These are phyloP conservation scores for Scomber colias DNA, from an alignment of 2,113 vertebrate species.

Conservation along the genomic window DNA sequence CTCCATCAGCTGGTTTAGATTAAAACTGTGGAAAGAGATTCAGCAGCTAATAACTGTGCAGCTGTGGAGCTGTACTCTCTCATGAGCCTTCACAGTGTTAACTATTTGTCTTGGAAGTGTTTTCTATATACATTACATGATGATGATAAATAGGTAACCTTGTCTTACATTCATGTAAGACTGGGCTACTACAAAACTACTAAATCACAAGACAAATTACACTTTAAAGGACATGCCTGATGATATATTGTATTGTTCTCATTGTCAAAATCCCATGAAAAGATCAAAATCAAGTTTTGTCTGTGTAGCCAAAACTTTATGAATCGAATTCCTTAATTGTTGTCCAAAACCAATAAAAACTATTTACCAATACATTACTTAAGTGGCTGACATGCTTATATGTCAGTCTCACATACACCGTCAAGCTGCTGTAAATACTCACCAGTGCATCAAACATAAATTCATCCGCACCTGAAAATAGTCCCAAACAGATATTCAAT, in stretches of 20 bases:
- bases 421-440: background rate
- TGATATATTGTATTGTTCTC: background rate
- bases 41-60: background rate
- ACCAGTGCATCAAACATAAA: background rate
- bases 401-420: background rate
- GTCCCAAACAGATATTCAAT: background rate
- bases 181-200: background rate
- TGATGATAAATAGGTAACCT: background rate
- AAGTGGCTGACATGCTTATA: background rate
- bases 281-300: background rate
- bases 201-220: background rate
- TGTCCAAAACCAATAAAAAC: background rate
- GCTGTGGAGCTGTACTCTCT: background rate
- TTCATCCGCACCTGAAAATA: slow-evolving; percentile 2
- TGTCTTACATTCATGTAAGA: background rate
- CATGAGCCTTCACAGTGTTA: slow-evolving; percentile 10
- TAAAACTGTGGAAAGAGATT: slow-evolving; percentile 1
- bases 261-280: slow-evolving; percentile 2
- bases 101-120: slow-evolving; percentile 11
- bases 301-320: background rate
- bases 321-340: background rate
- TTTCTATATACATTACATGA: background rate
- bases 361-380: background rate
- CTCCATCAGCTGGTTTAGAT: background rate
- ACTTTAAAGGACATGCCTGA: slow-evolving; percentile 12